Evolutionary conservation across 2,888 invertebrate genomes (phyloP).

Genomic region (Bugulina stolonifera): DNA sequence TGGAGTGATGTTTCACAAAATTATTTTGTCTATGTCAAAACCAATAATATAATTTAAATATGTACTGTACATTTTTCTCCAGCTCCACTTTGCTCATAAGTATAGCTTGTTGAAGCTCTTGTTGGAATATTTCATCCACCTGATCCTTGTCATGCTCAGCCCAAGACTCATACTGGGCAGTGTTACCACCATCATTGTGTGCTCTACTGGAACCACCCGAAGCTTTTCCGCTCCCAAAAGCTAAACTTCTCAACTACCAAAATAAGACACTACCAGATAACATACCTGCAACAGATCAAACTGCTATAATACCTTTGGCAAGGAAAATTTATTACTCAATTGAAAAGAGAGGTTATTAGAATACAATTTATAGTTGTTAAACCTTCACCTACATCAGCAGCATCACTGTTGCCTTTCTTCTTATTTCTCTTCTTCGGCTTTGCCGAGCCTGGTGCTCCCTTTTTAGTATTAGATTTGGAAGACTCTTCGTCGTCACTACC

Average conservation of each 20-base stretch:
- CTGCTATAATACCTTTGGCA: too few species aligned
- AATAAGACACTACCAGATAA: too few species aligned
- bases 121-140: constrained; percentile 36
- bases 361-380: not conserved
- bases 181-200: not conserved
- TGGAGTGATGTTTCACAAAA: too few species aligned
- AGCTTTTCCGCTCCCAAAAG: constrained; percentile 35
- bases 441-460: constrained; percentile 27
- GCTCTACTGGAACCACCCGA: constrained; percentile 6
- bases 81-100: constrained; percentile 63
- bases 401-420: constrained; percentile 31
- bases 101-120: constrained; percentile 63
- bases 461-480: constrained; percentile 29
- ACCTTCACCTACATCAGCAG: constrained; percentile 7
- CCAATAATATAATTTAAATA: not conserved
- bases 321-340: too few species aligned
- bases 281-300: too few species aligned
- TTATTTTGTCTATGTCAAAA: too few species aligned
- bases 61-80: constrained; percentile 19
- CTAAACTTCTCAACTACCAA: constrained; percentile 40
- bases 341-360: too few species aligned
- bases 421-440: constrained; percentile 34
- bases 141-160: constrained; percentile 23
- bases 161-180: constrained; percentile 6
- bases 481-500: constrained; percentile 61